These are phyloP conservation scores for Sebastes steindachneri DNA, from an alignment of 2,797 vertebrate species.

Conservation along the genomic window DNA sequence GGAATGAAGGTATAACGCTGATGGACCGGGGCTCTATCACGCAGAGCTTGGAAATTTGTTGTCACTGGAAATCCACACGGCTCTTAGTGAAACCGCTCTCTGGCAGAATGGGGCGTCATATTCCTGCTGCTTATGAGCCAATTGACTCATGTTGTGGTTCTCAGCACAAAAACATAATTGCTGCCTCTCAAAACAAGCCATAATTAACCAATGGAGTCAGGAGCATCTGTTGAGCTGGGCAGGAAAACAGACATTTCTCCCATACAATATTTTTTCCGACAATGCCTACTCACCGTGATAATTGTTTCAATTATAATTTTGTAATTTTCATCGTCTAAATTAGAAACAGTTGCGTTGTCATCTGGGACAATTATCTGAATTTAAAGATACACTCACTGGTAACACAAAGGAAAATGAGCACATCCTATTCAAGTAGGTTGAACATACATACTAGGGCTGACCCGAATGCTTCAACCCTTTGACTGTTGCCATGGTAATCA, in stretches of 20 bases:
- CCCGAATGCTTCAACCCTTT: no score
- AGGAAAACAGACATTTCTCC: constrained; percentile 43
- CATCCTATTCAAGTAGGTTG: neutral
- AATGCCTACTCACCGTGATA: constrained; percentile 17
- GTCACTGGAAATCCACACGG: constrained; percentile 59
- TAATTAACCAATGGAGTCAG: constrained; percentile 78
- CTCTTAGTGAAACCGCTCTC: constrained; percentile 37
- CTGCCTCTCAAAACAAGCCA: constrained; percentile 74
- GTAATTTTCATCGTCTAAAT: constrained; percentile 4
- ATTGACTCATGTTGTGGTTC: constrained; percentile 70
- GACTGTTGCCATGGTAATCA: no score
- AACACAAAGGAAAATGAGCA: neutral
- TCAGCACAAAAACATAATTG: constrained; percentile 76
- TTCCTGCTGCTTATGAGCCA: constrained; percentile 56
- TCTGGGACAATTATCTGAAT: constrained; percentile 4
- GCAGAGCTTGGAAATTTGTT: constrained; percentile 58
- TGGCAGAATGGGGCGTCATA: constrained; percentile 60
- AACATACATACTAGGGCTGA: neutral
- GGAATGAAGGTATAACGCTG: constrained; percentile 41
- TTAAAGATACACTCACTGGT: constrained; percentile 1
- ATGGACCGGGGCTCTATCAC: constrained; percentile 40
- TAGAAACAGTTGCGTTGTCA: constrained; percentile 11
- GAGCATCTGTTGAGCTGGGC: constrained; percentile 67
- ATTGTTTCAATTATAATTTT: constrained; percentile 48
- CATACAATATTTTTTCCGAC: constrained; percentile 30